phyloP scores from a whole-genome alignment of 2,113 vertebrate genomes.

The Apus apus region DNA sequence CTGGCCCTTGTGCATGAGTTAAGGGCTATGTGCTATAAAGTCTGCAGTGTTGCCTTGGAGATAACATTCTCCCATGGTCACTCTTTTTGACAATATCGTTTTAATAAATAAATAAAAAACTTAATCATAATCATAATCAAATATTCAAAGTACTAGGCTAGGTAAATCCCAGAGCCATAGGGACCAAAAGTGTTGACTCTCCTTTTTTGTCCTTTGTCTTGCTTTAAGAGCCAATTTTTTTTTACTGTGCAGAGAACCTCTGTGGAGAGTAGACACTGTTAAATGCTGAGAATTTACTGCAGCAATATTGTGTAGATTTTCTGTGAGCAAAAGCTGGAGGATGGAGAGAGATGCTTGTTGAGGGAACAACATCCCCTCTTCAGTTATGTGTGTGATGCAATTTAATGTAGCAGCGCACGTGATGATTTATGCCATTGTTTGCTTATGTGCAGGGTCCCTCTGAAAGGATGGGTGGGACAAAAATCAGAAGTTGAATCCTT shows the following conservation, averaged over 20 bases:
- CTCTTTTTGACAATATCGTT: constrained; percentile 4
- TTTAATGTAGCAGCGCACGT: background rate
- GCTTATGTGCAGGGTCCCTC: background rate
- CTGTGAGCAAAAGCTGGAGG: constrained; percentile 29
- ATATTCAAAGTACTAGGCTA: background rate
- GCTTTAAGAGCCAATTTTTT: constrained; percentile 48
- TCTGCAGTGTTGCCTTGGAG: background rate
- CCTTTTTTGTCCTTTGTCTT: constrained; percentile 17
- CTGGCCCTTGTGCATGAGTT: background rate
- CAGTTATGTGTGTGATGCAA: background rate
- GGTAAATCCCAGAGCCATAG: background rate
- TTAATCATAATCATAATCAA: background rate
- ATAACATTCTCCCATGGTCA: background rate
- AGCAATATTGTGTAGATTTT: constrained; percentile 32
- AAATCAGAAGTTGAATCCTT: background rate
- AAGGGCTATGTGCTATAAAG: background rate
- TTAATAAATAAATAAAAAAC: constrained; percentile 49
- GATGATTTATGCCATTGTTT: background rate
- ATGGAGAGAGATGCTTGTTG: background rate
- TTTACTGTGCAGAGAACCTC: background rate
- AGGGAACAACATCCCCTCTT: background rate
- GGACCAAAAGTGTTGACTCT: constrained; percentile 12
- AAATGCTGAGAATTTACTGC: constrained; percentile 30
- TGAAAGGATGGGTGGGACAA: background rate
- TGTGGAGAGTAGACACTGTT: constrained; percentile 19